A percentile compares a stretch with the other conserved stretches of the same genome.
phyloP scores from a whole-genome alignment of 2,888 invertebrate species.

The Temnothorax unifasciatus region DNA sequence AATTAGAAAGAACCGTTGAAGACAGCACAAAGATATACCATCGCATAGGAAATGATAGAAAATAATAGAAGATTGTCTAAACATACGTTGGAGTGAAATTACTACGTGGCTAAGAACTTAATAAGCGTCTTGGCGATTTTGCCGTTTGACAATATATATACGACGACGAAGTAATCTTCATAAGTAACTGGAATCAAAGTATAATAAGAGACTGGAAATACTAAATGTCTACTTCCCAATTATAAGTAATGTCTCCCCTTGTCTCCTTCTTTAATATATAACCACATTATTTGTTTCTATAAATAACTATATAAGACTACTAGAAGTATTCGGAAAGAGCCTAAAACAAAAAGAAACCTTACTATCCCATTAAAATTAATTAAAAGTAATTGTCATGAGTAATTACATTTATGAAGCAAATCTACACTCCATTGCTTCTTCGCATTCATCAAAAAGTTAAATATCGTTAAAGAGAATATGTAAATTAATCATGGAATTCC shows the following conservation, averaged over 20 bases:
- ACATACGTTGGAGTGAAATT: slow-evolving; percentile 51
- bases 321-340: not conserved
- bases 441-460: not conserved
- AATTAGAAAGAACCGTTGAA: not conserved
- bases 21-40: not conserved
- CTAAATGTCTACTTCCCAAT: slow-evolving; percentile 54
- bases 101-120: slow-evolving; percentile 48
- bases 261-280: slow-evolving; percentile 35
- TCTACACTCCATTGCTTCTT: not conserved
- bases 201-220: slow-evolving; percentile 50
- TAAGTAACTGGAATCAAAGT: slow-evolving; percentile 53
- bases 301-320: slow-evolving; percentile 9
- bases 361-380: not conserved
- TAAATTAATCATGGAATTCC: not conserved
- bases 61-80: slow-evolving; percentile 57
- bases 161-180: slow-evolving; percentile 49
- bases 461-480: not conserved
- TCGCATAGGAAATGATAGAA: slow-evolving; percentile 20
- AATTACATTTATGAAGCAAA: not conserved
- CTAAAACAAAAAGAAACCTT: slow-evolving; percentile 10
- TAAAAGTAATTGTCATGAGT: not conserved
- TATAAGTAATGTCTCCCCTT: slow-evolving; percentile 36
- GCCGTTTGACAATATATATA: slow-evolving; percentile 38
- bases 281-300: slow-evolving; percentile 29
- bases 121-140: slow-evolving; percentile 45